Evolutionary conservation across 2,113 vertebrate species (phyloP).

Genomic region (Phyllostomus hastatus): DNA sequence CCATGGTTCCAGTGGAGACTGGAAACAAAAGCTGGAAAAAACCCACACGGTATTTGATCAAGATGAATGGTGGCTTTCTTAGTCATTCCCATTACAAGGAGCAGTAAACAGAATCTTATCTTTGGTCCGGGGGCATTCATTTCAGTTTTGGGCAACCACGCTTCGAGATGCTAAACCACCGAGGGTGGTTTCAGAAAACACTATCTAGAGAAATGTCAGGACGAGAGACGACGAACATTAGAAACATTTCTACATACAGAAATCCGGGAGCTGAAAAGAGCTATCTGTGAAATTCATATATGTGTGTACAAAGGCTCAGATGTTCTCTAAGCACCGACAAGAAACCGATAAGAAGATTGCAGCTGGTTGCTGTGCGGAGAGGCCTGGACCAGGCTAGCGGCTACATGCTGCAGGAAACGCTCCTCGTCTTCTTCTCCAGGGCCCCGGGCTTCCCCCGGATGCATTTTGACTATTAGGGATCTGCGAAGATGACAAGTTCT

Average conservation of each 20-base stretch:
- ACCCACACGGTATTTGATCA: not conserved
- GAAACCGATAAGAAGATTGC: not conserved
- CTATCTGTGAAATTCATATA: not conserved
- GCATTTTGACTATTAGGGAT: not conserved
- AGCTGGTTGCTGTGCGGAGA: not conserved
- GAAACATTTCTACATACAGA: not conserved
- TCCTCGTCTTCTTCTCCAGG: accelerated
- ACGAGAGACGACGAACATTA: not conserved
- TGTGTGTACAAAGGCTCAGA: not conserved
- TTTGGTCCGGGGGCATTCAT: not conserved
- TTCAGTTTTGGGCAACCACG: not conserved
- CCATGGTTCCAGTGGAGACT: not conserved
- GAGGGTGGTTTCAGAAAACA: not conserved
- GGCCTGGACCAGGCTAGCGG: not conserved
- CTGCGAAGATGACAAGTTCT: not conserved
- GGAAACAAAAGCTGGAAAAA: not conserved
- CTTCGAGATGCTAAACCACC: not conserved
- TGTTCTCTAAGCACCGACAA: not conserved
- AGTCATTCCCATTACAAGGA: not conserved
- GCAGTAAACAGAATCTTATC: not conserved
- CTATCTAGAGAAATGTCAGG: not conserved
- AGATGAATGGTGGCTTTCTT: not conserved
- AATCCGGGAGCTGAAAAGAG: not conserved
- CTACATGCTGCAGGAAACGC: not conserved
- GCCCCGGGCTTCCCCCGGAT: not conserved